Base-by-base conservation (phyloP, 2,888 invertebrate species). In the Cataglyphis altisquamis region DNA sequence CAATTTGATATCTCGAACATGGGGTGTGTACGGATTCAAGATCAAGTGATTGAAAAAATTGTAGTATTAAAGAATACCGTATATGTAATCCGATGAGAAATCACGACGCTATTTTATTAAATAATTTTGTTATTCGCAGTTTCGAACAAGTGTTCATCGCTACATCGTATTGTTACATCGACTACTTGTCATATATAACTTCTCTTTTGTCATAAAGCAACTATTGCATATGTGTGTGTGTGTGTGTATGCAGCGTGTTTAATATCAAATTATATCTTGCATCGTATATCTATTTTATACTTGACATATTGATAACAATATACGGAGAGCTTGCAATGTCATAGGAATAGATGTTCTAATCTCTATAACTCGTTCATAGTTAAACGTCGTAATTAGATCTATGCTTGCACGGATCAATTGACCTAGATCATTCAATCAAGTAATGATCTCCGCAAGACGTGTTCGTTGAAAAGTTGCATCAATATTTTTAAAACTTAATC, bases 1-100 rank as follows among this genome's bases (percentile, higher is more conserved):
- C 82, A 84, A 82, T 70, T 82, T 60, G 84, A 84, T 84, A 84
- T 67, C 70, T 41, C 12, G n/a, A 52, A 36, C 36, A 52, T 41
- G 36, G 64, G 64, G 45, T 77, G 29, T 29, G 15, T 55, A 21
- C n/a, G 29, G 39, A 77, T 57, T 67, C 15, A 67, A 77, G 55
- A 66, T 77, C 21, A 57, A 55, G 29, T 57, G 29, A 66, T 67
- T 77, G 55, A 77, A 77, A 41, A 63, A 63, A n/a, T 25, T 48
- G 32, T 21, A 12, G n/a, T 52, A 52, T 52, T 52, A n/a, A 48
- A 36, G 45, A 63, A 63, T 21, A 29, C 15, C 3, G 10, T 29
- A 18, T 18, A 41, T 18, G n/a, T 48, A 48, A 74, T 18, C 5
- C 2, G 3, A 15, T 48, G 10, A 48, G 48, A 63, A 75, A 66